A percentile compares a stretch with the other conserved stretches of the same genome.
These are phyloP conservation scores for Saccopteryx leptura DNA, from an alignment of 2,113 vertebrate species.

Conservation along the genomic window DNA sequence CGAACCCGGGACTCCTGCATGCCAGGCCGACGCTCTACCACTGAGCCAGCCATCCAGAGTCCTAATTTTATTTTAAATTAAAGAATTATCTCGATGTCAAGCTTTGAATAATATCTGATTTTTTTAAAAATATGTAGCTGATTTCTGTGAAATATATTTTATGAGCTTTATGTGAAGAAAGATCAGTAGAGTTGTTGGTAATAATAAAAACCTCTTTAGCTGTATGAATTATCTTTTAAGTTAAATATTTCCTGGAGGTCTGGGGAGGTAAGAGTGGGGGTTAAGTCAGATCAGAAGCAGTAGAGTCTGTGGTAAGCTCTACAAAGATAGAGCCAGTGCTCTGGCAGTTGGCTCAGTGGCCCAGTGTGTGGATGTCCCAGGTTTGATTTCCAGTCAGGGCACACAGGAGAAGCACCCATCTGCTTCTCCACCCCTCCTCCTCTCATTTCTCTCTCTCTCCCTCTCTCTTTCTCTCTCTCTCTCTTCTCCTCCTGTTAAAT, in stretches of 20 bases:
- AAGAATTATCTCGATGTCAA: conserved; percentile 11
- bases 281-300: background rate
- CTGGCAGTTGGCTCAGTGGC: too few species aligned
- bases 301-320: background rate
- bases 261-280: background rate
- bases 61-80: background rate
- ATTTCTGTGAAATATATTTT: conserved; percentile 49
- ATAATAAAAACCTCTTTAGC: background rate
- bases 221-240: conserved; percentile 44
- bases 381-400: too few species aligned
- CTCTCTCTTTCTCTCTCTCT: too few species aligned
- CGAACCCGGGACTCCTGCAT: too few species aligned
- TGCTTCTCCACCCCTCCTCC: too few species aligned
- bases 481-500: too few species aligned
- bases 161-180: conserved; percentile 2
- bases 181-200: background rate
- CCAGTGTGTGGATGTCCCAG: too few species aligned
- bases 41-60: too few species aligned
- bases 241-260: background rate
- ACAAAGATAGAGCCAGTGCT: background rate
- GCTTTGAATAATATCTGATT: background rate
- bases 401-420: too few species aligned
- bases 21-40: too few species aligned
- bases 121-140: conserved; percentile 43
- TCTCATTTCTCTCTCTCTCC: too few species aligned